Conservation (phyloP, 2,113 vertebrate genomes). For the Hystrix brachyura region DNA sequence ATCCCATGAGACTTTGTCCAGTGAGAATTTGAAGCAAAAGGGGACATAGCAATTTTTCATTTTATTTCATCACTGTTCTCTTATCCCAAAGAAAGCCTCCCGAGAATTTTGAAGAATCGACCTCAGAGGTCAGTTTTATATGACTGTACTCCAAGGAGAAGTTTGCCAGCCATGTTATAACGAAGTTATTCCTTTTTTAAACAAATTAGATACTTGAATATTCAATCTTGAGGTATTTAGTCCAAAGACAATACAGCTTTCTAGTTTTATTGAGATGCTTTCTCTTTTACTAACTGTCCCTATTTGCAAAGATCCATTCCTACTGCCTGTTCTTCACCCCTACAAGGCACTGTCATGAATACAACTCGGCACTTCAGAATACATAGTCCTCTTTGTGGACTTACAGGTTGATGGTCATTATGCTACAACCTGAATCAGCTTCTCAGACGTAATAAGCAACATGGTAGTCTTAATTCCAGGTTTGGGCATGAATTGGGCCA, state of each 20-base stretch:
- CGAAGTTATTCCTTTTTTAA: neutral
- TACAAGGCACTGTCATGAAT: neutral
- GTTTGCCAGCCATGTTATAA: neutral
- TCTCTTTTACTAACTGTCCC: neutral
- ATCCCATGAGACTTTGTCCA: neutral
- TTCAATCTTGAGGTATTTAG: neutral
- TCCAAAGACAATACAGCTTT: neutral
- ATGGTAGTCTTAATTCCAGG: neutral
- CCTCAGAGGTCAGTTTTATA: neutral
- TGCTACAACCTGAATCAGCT: neutral
- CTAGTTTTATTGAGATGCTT: neutral
- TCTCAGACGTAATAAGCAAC: neutral
- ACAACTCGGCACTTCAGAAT: fast-evolving
- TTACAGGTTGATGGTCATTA: neutral
- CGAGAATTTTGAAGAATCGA: neutral
- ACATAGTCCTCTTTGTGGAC: neutral
- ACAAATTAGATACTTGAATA: neutral
- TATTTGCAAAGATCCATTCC: neutral
- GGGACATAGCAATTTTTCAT: neutral
- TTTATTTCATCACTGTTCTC: neutral
- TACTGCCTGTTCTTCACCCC: neutral
- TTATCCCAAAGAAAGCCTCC: neutral
- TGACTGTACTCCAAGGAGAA: neutral
- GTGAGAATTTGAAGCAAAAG: neutral
- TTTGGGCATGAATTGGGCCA: neutral